Percentiles rank a stretch among this genome's conserved stretches.
These are phyloP conservation scores for Arenaria interpres DNA, from an alignment of 2,113 vertebrate genomes.

Conservation along the genomic window DNA sequence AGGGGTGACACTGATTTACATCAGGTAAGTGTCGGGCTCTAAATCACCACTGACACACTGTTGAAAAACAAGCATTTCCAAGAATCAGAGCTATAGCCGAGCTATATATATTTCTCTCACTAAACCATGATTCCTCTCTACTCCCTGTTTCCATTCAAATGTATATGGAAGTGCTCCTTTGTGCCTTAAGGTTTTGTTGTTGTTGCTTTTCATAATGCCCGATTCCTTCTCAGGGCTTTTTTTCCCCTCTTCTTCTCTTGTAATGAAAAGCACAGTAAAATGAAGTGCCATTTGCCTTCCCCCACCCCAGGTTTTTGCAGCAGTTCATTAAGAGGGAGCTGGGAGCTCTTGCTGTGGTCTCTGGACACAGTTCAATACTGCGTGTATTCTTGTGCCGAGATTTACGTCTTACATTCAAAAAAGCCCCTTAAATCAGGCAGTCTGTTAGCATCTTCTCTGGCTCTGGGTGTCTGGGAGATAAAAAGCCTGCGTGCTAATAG, in stretches of 20 bases:
- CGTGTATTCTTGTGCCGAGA: conserved; percentile 45
- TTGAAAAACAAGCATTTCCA: conserved; percentile 46
- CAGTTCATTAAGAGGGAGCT: conserved; percentile 59
- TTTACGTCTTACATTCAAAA: conserved; percentile 52
- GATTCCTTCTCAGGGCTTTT: not conserved
- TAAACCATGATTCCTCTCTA: not conserved
- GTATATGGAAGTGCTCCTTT: conserved; percentile 17
- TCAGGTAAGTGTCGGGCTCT: conserved; percentile 43
- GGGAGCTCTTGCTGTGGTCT: not conserved
- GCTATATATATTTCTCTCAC: conserved; percentile 32
- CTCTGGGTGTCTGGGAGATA: conserved; percentile 47
- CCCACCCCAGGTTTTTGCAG: conserved; percentile 28
- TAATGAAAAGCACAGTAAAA: conserved; percentile 19
- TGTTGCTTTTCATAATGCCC: conserved; percentile 1
- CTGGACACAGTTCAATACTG: conserved; percentile 55
- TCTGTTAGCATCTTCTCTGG: conserved; percentile 44
- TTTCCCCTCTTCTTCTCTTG: not conserved
- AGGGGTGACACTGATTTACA: conserved; percentile 46
- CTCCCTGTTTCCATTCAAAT: not conserved
- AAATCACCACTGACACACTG: not conserved
- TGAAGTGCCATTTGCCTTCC: not conserved
- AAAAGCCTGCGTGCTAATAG: conserved; percentile 47
- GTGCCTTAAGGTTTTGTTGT: conserved; percentile 48
- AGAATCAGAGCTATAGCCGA: conserved; percentile 19
- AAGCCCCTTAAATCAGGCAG: conserved; percentile 67